A percentile compares a stretch with the other conserved stretches of the same genome.
phyloP scores from a whole-genome alignment of 1,140 invertebrate genomes.

The Oscheius sp. region DNA sequence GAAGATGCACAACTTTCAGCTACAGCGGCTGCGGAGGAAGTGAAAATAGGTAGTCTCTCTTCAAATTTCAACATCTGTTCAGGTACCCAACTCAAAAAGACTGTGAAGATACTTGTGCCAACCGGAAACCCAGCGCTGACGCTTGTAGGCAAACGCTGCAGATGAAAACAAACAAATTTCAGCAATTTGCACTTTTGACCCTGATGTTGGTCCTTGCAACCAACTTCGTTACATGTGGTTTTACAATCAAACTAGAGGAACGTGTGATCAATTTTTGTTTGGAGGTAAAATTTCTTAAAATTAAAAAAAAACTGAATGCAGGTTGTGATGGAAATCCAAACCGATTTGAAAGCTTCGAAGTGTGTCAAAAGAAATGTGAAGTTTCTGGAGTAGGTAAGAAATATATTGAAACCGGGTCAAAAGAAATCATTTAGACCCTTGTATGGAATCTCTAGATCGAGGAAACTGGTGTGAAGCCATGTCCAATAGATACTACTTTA shows the following conservation, averaged over 20 bases:
- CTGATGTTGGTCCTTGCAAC: constrained; percentile 55
- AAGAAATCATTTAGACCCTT: constrained; percentile 45
- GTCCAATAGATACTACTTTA: constrained; percentile 53
- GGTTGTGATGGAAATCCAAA: constrained; percentile 56
- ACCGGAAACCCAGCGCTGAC: constrained; percentile 42
- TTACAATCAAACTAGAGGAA: constrained; percentile 51
- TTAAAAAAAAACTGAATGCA: too few relatives aligned
- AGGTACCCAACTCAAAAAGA: constrained; percentile 50
- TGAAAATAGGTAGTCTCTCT: constrained; percentile 49
- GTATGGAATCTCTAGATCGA: constrained; percentile 47
- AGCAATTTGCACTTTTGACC: constrained; percentile 47
- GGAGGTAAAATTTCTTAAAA: too few relatives aligned
- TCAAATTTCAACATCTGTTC: background rate
- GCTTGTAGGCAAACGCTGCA: constrained; percentile 19
- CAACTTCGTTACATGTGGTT: constrained; percentile 53
- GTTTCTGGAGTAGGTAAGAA: constrained; percentile 43
- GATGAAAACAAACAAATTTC: constrained; percentile 15
- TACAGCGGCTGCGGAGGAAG: constrained; percentile 63
- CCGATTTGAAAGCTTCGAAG: constrained; percentile 50
- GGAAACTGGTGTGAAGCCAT: constrained; percentile 54
- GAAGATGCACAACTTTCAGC: constrained; percentile 59
- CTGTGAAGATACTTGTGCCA: constrained; percentile 41
- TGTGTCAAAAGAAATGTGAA: constrained; percentile 54
- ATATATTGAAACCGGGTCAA: background rate
- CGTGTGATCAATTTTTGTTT: constrained; percentile 53